Percentiles rank a stretch among this genome's conserved stretches.
phyloP scores from a whole-genome alignment of 2,888 invertebrate species.

The Ceriagrion tenellum region DNA sequence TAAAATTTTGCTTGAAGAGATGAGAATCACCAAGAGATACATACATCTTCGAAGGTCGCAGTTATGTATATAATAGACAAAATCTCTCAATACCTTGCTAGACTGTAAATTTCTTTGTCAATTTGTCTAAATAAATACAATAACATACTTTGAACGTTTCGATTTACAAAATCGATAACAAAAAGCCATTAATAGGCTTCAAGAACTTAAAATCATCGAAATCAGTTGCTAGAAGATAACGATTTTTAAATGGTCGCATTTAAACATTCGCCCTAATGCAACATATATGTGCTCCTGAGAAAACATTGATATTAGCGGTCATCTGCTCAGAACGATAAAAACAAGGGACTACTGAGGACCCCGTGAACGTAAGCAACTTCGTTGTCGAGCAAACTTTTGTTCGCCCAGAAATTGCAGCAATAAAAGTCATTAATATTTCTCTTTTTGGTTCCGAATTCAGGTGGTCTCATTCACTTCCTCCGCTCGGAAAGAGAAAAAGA shows the following conservation, averaged over 20 bases:
- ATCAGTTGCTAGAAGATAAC: too few species aligned
- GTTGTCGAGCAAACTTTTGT: neutral
- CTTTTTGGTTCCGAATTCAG: neutral
- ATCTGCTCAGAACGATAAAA: neutral
- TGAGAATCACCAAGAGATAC: too few species aligned
- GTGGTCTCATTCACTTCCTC: slow-evolving; percentile 20
- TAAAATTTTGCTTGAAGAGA: too few species aligned
- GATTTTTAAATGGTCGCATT: neutral
- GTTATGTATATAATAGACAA: too few species aligned
- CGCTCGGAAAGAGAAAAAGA: neutral
- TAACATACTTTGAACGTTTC: too few species aligned
- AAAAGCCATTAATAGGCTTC: too few species aligned
- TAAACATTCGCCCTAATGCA: neutral
- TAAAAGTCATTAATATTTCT: slow-evolving; percentile 36
- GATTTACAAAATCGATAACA: too few species aligned
- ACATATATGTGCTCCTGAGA: neutral
- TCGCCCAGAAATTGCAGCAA: slow-evolving; percentile 19
- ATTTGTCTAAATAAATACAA: too few species aligned
- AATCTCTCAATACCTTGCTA: too few species aligned
- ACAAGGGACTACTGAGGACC: neutral
- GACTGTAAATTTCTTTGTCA: too few species aligned
- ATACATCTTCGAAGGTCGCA: too few species aligned
- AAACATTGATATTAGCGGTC: neutral
- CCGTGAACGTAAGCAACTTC: neutral
- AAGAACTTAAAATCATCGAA: too few species aligned